phyloP scores from a whole-genome alignment of 2,888 invertebrate species.

The Pandemis corylana region DNA sequence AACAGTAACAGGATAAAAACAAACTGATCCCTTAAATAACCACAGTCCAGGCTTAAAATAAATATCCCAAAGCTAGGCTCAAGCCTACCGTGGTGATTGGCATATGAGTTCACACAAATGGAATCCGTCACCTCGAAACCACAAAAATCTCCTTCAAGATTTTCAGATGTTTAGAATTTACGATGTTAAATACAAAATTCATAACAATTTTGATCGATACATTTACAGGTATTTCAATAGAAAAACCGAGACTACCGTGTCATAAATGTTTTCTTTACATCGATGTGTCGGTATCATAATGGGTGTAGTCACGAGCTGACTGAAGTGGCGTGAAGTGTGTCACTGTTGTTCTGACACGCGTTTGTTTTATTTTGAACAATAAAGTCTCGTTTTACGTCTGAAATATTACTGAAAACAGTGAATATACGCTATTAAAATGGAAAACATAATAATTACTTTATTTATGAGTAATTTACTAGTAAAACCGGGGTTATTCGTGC shows the following conservation, averaged over 20 bases:
- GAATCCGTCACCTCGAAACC: background rate
- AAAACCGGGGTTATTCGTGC: conserved; percentile 3
- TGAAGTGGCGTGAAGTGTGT: background rate
- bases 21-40: no score
- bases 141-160: background rate
- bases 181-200: no score
- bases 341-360: background rate
- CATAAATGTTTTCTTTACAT: background rate
- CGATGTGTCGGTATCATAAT: background rate
- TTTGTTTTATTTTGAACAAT: background rate
- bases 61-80: no score
- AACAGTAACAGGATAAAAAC: no score
- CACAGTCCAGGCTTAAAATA: no score
- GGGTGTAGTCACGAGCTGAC: background rate
- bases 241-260: background rate
- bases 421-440: background rate
- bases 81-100: no score
- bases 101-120: no score
- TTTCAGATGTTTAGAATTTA: no score
- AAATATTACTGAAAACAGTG: background rate
- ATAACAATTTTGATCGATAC: no score
- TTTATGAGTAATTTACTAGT: background rate
- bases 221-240: no score
- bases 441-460: background rate
- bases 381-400: background rate